Evolutionary conservation across 2,113 vertebrate genomes (phyloP).

Genomic region (Paedocypris sp.): DNA sequence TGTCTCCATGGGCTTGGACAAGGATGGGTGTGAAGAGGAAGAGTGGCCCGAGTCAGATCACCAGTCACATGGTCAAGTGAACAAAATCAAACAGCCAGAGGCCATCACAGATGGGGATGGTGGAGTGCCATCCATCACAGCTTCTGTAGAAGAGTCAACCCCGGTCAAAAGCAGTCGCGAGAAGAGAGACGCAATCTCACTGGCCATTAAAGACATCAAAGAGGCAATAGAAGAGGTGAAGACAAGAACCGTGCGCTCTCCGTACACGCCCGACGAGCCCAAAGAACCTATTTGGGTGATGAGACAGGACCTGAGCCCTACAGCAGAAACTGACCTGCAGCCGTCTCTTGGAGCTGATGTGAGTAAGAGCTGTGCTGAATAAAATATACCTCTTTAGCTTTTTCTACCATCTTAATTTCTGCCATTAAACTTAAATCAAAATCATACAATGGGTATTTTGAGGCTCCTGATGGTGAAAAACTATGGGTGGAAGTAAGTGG

Average conservation of each 20-base stretch:
- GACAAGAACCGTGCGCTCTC: conserved; percentile 89
- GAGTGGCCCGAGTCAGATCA: conserved; percentile 72
- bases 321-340: conserved; percentile 77
- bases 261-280: conserved; percentile 92
- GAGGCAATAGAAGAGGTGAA: conserved; percentile 97
- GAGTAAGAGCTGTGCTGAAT: conserved; percentile 52
- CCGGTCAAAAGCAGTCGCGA: conserved; percentile 72
- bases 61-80: conserved; percentile 46
- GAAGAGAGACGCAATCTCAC: conserved; percentile 85
- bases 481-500: too few species aligned
- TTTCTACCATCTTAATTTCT: background rate
- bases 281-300: conserved; percentile 97
- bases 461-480: too few species aligned
- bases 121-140: conserved; percentile 40
- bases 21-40: conserved; percentile 37
- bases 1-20: conserved; percentile 38
- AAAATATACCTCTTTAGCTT: background rate
- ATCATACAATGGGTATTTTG: too few species aligned
- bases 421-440: too few species aligned
- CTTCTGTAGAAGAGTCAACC: conserved; percentile 46
- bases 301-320: conserved; percentile 91
- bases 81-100: conserved; percentile 24
- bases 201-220: conserved; percentile 96
- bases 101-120: conserved; percentile 38
- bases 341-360: conserved; percentile 75